Conservation (phyloP, 1,140 invertebrate species). For the Gryllus bimaculatus region DNA sequence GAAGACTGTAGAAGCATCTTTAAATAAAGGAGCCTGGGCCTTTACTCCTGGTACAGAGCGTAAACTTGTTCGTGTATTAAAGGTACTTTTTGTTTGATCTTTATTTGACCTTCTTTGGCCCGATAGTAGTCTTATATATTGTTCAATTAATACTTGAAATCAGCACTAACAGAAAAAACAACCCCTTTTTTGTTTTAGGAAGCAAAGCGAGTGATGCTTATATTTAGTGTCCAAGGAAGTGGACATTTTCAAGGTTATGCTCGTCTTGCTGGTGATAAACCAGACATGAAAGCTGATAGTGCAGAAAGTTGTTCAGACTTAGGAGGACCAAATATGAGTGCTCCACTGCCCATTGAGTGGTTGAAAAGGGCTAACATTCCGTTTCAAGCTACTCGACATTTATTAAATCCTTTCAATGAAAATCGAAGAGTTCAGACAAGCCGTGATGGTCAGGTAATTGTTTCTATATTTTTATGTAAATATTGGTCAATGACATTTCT, state of each 20-base stretch:
- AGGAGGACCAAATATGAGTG: slow-evolving; percentile 27
- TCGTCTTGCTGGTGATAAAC: slow-evolving; percentile 31
- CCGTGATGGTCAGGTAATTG: slow-evolving; percentile 42
- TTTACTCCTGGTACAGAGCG: slow-evolving; percentile 37
- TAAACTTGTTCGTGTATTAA: slow-evolving; percentile 36
- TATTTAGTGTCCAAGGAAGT: slow-evolving; percentile 44
- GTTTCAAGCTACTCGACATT: slow-evolving; percentile 38
- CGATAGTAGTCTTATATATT: not conserved
- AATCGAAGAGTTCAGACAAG: slow-evolving; percentile 40
- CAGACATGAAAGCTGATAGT: slow-evolving; percentile 27
- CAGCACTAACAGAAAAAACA: not conserved
- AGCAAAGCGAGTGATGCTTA: slow-evolving; percentile 38
- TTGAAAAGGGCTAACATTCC: slow-evolving; percentile 40
- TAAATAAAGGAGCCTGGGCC: slow-evolving; percentile 38
- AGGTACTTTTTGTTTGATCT: slow-evolving; percentile 31
- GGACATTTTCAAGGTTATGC: slow-evolving; percentile 46
- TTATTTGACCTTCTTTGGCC: not conserved
- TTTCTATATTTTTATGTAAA: slow-evolving; percentile 2
- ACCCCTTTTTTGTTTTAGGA: slow-evolving; percentile 31
- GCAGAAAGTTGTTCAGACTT: slow-evolving; percentile 35
- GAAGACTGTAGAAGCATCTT: slow-evolving; percentile 38
- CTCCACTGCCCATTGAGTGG: slow-evolving; percentile 37
- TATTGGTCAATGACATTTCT: not conserved
- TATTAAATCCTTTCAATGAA: slow-evolving; percentile 43
- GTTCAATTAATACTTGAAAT: not conserved